Base-by-base conservation (phyloP, 1,140 invertebrate genomes). In the Oscheius sp. region DNA sequence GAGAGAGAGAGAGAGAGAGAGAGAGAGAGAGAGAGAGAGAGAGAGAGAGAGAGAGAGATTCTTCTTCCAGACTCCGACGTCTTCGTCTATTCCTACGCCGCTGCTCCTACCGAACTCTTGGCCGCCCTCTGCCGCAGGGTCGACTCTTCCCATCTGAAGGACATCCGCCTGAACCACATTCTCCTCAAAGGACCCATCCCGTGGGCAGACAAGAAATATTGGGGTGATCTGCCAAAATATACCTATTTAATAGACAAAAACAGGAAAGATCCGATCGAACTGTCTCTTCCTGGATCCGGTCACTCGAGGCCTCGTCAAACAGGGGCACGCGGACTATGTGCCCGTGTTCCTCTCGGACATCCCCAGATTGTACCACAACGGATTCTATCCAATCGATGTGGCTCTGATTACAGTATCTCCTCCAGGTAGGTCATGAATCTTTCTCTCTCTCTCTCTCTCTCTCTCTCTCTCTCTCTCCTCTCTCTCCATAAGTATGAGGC, bases 341-440 rank as follows among this genome's bases (percentile, higher is more conserved):
- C 93, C 93, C 1, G 93, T 97, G 70, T 97, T 95, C 85, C 87
- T 97, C 0, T 90, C 91, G 72, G 94, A 97, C 84, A 95, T 95
- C 79, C 93, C 93, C 1, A 87, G 89, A 59, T 85, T 97, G 13
- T 97, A 95, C 85, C 89, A 91, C 77, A 88, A 89, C 64, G 91
- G 91, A 76, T 90, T 93, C 74, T 86, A 95, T 13, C 86, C 90
- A 78, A 91, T 93, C 0, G 91, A 96, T 85, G 91, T 95, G 32
- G 89, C 93, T 2, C 84, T 97, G 0, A 90, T 97, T 65, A 91
- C 92, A 79, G 91, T 93, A 0, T 92, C 91, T 20, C 92, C 93
- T 3, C 93, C 93, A 0, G 94, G 96, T 86, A 35, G 59, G 23
- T 59, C 76, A 71, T n/a, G n/a, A n/a, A n/a, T n/a, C n/a, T n/a